Percentiles rank a stretch among this genome's conserved stretches.
Conservation (phyloP, 2,797 vertebrate species). For the Pseudomugil gertrudae region DNA sequence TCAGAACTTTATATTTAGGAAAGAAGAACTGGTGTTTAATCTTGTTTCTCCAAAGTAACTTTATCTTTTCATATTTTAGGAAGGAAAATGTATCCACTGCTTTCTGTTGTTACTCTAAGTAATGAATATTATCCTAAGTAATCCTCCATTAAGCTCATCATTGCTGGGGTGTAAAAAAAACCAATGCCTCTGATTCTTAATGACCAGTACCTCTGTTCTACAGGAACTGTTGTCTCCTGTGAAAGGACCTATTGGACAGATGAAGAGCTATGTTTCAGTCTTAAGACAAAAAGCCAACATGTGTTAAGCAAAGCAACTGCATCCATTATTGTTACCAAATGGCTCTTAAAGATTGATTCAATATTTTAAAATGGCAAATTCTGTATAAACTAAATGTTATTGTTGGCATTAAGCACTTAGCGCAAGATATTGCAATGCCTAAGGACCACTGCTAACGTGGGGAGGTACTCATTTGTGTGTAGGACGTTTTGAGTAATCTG, state of each 20-base stretch:
- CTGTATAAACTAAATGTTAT: not conserved
- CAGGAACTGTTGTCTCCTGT: not conserved
- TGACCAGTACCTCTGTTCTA: not conserved
- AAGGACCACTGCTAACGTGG: conserved; percentile 1
- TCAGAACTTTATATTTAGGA: not conserved
- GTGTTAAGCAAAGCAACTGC: not conserved
- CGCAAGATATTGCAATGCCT: not conserved
- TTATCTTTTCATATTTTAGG: not conserved
- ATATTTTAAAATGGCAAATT: not conserved
- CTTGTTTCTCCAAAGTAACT: not conserved
- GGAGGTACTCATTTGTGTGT: not conserved
- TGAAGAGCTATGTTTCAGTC: not conserved
- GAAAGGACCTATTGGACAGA: not conserved
- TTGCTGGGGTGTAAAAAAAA: too few relatives aligned
- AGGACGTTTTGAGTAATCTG: conserved; percentile 1
- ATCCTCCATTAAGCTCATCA: too few relatives aligned
- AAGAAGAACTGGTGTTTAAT: not conserved
- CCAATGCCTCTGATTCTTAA: too few relatives aligned
- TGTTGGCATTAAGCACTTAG: not conserved
- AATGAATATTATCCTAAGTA: too few relatives aligned
- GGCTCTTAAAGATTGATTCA: not conserved
- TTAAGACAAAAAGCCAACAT: not conserved
- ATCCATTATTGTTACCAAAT: not conserved
- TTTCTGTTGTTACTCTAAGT: too few relatives aligned
- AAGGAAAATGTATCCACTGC: not conserved